phyloP scores from a whole-genome alignment of 2,113 vertebrate genomes.

The Crotalus viridis region DNA sequence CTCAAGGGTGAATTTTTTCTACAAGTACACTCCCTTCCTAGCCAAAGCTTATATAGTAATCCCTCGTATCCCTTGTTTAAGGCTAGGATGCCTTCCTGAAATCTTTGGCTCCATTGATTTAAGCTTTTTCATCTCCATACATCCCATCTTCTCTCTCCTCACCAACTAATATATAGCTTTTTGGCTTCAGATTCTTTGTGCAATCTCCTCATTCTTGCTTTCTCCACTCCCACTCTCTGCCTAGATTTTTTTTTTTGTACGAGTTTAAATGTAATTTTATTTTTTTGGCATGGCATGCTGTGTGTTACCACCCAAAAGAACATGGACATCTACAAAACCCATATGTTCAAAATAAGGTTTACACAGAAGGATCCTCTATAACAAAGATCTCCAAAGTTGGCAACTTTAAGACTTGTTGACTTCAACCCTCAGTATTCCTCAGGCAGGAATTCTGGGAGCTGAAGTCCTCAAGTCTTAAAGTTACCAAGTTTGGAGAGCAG shows the following conservation, averaged over 20 bases:
- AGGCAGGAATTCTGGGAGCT: not conserved
- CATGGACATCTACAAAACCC: not conserved
- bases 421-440: not conserved
- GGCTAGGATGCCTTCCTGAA: not conserved
- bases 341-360: not conserved
- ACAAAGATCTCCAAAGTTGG: not conserved
- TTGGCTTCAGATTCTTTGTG: not conserved
- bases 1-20: not conserved
- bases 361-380: not conserved
- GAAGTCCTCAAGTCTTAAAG: not conserved
- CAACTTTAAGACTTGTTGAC: not conserved
- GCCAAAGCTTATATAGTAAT: not conserved
- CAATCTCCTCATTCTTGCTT: not conserved
- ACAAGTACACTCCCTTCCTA: not conserved
- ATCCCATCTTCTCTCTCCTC: not conserved
- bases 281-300: not conserved
- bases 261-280: not conserved
- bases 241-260: not conserved
- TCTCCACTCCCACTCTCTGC: not conserved
- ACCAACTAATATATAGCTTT: not conserved
- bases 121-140: too few relatives aligned
- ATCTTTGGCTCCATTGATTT: not conserved
- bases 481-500: not conserved
- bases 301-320: not conserved
- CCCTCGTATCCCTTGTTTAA: not conserved